phyloP scores from a whole-genome alignment of 2,888 invertebrate genomes.

The Antheraea yamamai region DNA sequence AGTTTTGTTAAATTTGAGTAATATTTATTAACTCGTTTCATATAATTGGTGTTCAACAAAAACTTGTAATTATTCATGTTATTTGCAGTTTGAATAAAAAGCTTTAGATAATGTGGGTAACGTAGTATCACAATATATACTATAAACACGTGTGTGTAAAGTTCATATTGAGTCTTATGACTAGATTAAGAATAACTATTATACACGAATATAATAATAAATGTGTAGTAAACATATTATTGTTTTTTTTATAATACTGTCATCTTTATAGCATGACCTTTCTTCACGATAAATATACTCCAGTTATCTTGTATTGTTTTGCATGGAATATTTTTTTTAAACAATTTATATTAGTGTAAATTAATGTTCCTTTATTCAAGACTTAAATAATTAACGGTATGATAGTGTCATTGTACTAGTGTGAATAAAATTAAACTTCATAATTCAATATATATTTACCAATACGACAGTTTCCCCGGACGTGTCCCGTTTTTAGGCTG shows the following conservation, averaged over 20 bases:
- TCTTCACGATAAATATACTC: neutral
- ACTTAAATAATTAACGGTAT: no score
- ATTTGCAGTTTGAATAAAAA: neutral
- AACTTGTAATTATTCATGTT: neutral
- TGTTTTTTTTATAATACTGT: neutral
- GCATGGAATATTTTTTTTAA: no score
- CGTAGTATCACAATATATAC: slow-evolving; percentile 4
- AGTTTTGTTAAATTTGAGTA: neutral
- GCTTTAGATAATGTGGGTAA: neutral
- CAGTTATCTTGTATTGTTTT: neutral
- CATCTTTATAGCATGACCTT: neutral
- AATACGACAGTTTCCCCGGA: no score
- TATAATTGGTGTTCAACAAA: neutral
- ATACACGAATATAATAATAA: slow-evolving; percentile 18
- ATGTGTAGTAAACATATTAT: slow-evolving; percentile 3
- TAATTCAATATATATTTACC: no score
- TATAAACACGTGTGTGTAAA: slow-evolving; percentile 28
- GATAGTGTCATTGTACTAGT: no score
- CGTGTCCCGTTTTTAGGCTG: no score
- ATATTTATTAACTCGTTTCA: neutral
- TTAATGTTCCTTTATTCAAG: no score
- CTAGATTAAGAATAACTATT: slow-evolving; percentile 34
- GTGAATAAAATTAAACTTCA: no score
- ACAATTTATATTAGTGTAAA: no score
- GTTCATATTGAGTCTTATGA: slow-evolving; percentile 54